Evolutionary conservation across 1,140 invertebrate genomes (phyloP).

Genomic region (Ridgeia piscesae): DNA sequence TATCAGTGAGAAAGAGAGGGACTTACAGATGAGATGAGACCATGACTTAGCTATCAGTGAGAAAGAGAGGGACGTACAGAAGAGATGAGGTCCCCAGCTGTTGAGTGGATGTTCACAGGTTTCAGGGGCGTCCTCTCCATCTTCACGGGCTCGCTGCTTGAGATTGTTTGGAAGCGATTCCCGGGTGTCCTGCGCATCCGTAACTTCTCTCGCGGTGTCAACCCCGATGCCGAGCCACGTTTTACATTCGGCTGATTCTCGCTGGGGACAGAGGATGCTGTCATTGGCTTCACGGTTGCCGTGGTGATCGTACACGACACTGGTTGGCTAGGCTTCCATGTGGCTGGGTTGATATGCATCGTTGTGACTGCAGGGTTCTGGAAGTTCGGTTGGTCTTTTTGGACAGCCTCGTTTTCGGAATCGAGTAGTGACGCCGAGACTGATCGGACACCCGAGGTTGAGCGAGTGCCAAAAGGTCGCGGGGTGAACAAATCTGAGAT

Average conservation of each 20-base stretch:
- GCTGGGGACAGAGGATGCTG: slow-evolving; percentile 34
- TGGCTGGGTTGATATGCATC: background rate
- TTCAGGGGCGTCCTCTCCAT: slow-evolving; percentile 63
- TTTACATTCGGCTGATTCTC: background rate
- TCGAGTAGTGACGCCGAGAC: background rate
- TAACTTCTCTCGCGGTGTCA: background rate
- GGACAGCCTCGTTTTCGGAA: background rate
- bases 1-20: no score
- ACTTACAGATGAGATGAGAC: no score
- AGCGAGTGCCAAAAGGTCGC: slow-evolving; percentile 10
- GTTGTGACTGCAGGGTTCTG: background rate
- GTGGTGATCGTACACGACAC: background rate
- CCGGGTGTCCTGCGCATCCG: slow-evolving; percentile 15
- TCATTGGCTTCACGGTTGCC: slow-evolving; percentile 30
- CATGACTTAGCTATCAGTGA: no score
- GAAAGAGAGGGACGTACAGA: background rate
- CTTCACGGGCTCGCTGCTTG: slow-evolving; percentile 65
- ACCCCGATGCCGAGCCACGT: slow-evolving; percentile 57
- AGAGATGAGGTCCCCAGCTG: slow-evolving; percentile 22
- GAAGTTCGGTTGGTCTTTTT: background rate
- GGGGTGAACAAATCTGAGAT: slow-evolving; percentile 22
- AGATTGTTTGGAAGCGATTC: slow-evolving; percentile 83
- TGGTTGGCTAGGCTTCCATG: background rate
- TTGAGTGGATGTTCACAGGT: slow-evolving; percentile 70
- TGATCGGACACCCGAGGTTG: background rate